A percentile compares a stretch with the other conserved stretches of the same genome.
Conservation (phyloP, 2,113 vertebrate species). For the Rattus norvegicus region GRCr8 NC_086025.1:124995001-124995500, state of each 20-base stretch:
- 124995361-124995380: background rate
- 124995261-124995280: background rate
- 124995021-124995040: background rate
- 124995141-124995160: background rate
- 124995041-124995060: too few species aligned
- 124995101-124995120: too few species aligned
- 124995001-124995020: background rate
- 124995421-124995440: too few species aligned
- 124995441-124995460: background rate
- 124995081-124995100: too few species aligned
- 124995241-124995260: background rate
- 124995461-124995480: background rate
- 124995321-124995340: background rate
- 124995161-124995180: background rate
- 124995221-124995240: background rate
- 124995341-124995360: background rate
- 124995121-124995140: too few species aligned
- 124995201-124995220: background rate
- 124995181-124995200: background rate
- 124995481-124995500: background rate
- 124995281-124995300: background rate
- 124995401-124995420: too few species aligned
- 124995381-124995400: too few species aligned
- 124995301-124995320: background rate
- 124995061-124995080: too few species aligned